Evolutionary conservation across 2,888 invertebrate species (phyloP).

Genomic region (Agrochola circellaris): DNA sequence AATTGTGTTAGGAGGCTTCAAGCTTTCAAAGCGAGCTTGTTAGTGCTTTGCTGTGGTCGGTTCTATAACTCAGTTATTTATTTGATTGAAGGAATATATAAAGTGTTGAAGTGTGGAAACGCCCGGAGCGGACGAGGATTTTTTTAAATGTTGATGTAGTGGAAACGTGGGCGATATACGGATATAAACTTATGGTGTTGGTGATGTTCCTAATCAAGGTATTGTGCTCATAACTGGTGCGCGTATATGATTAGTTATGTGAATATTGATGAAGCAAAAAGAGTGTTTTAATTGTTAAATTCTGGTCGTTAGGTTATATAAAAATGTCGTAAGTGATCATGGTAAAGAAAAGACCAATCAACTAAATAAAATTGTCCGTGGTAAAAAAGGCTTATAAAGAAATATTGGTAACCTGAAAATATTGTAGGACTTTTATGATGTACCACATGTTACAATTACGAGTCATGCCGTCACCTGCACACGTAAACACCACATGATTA

Average conservation of each 20-base stretch:
- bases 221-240: background rate
- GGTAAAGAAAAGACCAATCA: background rate
- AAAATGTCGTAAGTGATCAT: background rate
- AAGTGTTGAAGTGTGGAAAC: slow-evolving; percentile 29
- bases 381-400: background rate
- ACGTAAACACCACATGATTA: too few species aligned
- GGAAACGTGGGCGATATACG: background rate
- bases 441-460: background rate
- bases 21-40: slow-evolving; percentile 20
- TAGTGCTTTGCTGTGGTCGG: slow-evolving; percentile 20
- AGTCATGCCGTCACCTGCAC: background rate
- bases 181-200: slow-evolving; percentile 40
- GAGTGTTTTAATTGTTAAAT: background rate
- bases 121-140: background rate
- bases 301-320: background rate
- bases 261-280: background rate
- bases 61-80: slow-evolving; percentile 25
- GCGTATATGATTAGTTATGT: background rate
- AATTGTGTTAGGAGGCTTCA: slow-evolving; percentile 54
- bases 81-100: slow-evolving; percentile 20
- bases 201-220: slow-evolving; percentile 52
- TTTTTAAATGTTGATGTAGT: slow-evolving; percentile 21
- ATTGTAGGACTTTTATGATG: background rate
- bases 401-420: background rate
- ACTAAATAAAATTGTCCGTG: background rate